These are phyloP conservation scores for Stegastes partitus DNA, from an alignment of 2,113 vertebrate genomes.

Conservation along the genomic window DNA sequence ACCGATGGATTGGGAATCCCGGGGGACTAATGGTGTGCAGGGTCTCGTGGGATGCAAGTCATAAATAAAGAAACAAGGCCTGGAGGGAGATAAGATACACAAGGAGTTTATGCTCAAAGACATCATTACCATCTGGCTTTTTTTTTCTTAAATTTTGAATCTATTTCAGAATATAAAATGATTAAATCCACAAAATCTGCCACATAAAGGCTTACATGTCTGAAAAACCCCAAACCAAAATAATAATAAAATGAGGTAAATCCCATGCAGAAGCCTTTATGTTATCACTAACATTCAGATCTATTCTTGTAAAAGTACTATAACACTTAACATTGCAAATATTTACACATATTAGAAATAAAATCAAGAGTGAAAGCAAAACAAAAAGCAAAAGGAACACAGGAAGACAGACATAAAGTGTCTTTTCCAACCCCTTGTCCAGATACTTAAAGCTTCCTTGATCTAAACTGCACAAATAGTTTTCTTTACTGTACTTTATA, in stretches of 20 bases:
- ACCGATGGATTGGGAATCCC: constrained; percentile 2
- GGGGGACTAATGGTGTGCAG: not conserved
- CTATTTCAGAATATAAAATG: not conserved
- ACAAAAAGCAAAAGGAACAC: not conserved
- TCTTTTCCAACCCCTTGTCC: not conserved
- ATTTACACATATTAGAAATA: not conserved
- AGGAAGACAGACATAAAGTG: not conserved
- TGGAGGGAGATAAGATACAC: not conserved
- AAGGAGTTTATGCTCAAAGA: not conserved
- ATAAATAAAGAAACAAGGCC: not conserved
- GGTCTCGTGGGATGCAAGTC: not conserved
- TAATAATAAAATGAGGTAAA: too few species aligned
- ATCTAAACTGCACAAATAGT: not conserved
- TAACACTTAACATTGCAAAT: not conserved
- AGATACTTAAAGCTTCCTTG: not conserved
- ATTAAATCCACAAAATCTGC: not conserved
- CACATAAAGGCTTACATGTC: too few species aligned
- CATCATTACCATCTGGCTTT: too few species aligned
- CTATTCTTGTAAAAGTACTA: too few species aligned
- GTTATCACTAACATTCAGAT: too few species aligned
- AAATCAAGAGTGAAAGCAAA: not conserved
- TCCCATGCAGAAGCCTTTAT: too few species aligned
- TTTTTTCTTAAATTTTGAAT: too few species aligned
- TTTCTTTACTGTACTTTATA: not conserved
- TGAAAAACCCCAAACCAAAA: too few species aligned